These are phyloP conservation scores for Noctua janthina DNA, from an alignment of 2,888 invertebrate species.

Conservation along the genomic window DNA sequence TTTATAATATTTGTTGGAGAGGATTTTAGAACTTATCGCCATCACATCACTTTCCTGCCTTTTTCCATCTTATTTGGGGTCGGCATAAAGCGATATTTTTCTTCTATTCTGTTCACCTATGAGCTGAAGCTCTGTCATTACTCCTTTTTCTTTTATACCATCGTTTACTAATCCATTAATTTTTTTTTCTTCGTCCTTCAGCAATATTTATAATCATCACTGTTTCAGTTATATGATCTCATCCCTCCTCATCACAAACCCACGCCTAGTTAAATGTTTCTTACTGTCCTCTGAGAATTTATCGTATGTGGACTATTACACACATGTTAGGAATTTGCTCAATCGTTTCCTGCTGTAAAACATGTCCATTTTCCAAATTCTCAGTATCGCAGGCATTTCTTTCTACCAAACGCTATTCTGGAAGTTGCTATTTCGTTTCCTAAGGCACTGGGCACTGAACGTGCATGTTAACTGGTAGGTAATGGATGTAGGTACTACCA, in stretches of 20 bases:
- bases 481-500: not conserved
- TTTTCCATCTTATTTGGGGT: not conserved
- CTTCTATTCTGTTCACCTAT: not conserved
- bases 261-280: not conserved
- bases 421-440: slow-evolving; percentile 27
- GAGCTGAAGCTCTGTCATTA: not conserved
- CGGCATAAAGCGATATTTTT: not conserved
- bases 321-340: not conserved
- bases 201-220: not conserved
- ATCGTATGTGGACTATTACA: not conserved
- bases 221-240: not conserved
- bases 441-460: not conserved
- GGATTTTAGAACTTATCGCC: not conserved
- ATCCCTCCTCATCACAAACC: not conserved
- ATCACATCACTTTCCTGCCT: not conserved
- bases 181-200: not conserved
- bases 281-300: not conserved
- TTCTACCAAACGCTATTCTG: not conserved
- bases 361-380: not conserved
- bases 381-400: not conserved
- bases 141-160: not conserved
- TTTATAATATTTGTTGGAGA: no score
- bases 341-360: no score
- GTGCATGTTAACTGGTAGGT: not conserved
- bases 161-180: not conserved